Evolutionary conservation across 2,797 vertebrate genomes (phyloP).

Genomic region (Chlorospingus semifuscus): DNA sequence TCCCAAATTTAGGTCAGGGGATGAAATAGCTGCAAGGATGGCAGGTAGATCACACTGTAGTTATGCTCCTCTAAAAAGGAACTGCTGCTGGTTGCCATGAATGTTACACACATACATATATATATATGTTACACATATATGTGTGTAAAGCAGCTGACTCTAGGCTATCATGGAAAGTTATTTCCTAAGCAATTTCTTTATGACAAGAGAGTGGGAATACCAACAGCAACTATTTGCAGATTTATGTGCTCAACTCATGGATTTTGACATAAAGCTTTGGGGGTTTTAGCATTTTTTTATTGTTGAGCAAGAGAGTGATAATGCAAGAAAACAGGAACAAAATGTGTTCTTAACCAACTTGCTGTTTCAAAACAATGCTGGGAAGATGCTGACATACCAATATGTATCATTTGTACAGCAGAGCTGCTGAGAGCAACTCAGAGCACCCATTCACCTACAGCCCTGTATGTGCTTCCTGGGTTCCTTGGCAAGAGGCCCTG

Average conservation of each 20-base stretch:
- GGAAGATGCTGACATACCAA: slow-evolving; percentile 22
- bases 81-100: neutral
- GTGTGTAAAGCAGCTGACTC: neutral
- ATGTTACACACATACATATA: neutral
- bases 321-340: neutral
- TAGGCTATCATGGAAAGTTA: neutral
- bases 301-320: neutral
- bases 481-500: neutral
- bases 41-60: neutral
- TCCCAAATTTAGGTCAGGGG: neutral
- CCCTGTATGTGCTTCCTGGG: neutral
- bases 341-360: neutral
- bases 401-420: neutral
- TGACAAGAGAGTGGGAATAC: neutral
- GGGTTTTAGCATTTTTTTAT: neutral
- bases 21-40: neutral
- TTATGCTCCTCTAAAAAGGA: neutral
- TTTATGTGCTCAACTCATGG: neutral
- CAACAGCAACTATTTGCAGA: neutral
- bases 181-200: neutral
- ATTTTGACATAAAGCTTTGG: neutral
- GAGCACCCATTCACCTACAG: neutral
- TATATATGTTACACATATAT: neutral
- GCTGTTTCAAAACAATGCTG: neutral
- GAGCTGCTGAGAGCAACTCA: neutral